A percentile compares a stretch with the other conserved stretches of the same genome.
These are phyloP conservation scores for Eunapius fragilis DNA, from an alignment of 37 sponge, comb jelly and placozoan species.

Conservation along the genomic window DNA sequence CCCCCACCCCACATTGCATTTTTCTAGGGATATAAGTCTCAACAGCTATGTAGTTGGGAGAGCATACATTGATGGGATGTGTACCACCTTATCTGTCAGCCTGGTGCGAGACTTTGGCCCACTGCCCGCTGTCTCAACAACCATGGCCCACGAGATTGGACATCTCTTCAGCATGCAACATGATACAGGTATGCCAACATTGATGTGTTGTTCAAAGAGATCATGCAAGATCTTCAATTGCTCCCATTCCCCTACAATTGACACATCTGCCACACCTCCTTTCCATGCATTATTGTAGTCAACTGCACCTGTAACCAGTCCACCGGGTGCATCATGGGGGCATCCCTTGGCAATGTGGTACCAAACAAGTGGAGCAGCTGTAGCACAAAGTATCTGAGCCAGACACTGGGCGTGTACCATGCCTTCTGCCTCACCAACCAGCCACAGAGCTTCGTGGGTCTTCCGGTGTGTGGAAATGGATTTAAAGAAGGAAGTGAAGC, in stretches of 20 bases:
- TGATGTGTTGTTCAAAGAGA: too few relatives aligned
- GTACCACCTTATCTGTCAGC: constrained; percentile 21
- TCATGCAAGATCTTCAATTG: too few relatives aligned
- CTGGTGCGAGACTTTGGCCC: constrained; percentile 43
- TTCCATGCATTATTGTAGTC: background rate
- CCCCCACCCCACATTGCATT: background rate
- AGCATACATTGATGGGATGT: constrained; percentile 59
- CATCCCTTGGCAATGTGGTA: background rate
- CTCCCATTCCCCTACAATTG: too few relatives aligned
- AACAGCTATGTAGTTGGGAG: constrained; percentile 42
- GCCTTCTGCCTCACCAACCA: constrained; percentile 36
- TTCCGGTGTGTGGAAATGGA: constrained; percentile 79
- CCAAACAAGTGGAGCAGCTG: constrained; percentile 49
- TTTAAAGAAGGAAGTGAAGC: constrained; percentile 67
- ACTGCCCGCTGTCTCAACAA: constrained; percentile 18
- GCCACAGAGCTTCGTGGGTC: constrained; percentile 28
- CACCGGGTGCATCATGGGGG: constrained; percentile 48
- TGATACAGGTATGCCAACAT: constrained; percentile 61
- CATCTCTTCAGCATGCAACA: constrained; percentile 80
- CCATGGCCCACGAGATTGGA: constrained; percentile 85
- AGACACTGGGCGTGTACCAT: constrained; percentile 8
- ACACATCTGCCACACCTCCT: too few relatives aligned
- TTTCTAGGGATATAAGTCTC: constrained; percentile 43
- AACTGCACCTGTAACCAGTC: constrained; percentile 14
- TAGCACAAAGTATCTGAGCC: background rate